Percentiles rank a stretch among this genome's conserved stretches.
Conservation (phyloP, 2,797 vertebrate species). For the Morelia viridis region DNA sequence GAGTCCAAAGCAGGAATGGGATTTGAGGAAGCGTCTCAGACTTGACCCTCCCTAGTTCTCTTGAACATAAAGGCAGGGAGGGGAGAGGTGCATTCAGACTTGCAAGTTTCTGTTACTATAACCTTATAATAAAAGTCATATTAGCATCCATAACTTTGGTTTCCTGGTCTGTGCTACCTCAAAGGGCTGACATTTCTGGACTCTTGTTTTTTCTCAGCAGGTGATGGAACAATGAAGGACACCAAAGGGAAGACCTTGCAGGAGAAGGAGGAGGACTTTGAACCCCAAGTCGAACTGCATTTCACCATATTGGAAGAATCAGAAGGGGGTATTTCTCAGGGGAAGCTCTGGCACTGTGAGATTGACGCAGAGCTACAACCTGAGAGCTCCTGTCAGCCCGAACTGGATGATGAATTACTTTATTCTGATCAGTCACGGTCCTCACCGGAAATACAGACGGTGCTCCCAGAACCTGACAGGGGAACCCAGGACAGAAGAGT, state of each 20-base stretch:
- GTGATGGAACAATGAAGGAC: slow-evolving; percentile 36
- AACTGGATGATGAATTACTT: not conserved
- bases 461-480: not conserved
- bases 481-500: not conserved
- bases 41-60: too few relatives aligned
- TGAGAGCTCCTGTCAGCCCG: not conserved
- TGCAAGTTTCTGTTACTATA: too few relatives aligned
- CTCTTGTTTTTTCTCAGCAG: not conserved
- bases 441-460: not conserved
- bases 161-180: not conserved
- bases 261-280: slow-evolving; percentile 9
- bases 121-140: not conserved
- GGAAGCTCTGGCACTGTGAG: slow-evolving; percentile 31
- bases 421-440: not conserved
- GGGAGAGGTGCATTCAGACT: too few relatives aligned
- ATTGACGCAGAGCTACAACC: slow-evolving; percentile 6
- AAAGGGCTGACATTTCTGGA: not conserved
- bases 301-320: slow-evolving; percentile 35
- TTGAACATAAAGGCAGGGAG: too few relatives aligned
- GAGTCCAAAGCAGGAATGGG: too few relatives aligned
- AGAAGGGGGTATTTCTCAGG: slow-evolving; percentile 29
- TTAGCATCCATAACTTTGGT: not conserved
- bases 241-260: not conserved
- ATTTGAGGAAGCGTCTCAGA: too few relatives aligned
- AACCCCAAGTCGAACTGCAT: slow-evolving; percentile 28